Conservation (phyloP, 2,797 vertebrate species). For the Crax fasciolata region DNA sequence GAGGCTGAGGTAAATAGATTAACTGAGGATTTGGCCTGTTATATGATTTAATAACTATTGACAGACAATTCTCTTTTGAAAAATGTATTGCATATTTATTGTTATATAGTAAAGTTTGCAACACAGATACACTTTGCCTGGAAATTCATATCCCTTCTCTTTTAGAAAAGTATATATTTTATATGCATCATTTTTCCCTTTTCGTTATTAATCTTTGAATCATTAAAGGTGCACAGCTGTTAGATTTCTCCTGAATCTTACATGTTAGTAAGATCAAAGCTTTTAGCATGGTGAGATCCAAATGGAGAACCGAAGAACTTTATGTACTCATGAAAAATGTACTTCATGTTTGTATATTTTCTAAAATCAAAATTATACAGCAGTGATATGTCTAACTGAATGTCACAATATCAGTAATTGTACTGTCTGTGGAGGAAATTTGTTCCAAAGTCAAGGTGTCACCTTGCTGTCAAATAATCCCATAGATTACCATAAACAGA, state of each 20-base stretch:
- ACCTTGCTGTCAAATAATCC: constrained; percentile 84
- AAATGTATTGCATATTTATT: not conserved
- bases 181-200: not conserved
- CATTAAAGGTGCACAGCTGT: not conserved
- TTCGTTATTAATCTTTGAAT: not conserved
- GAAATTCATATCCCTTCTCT: not conserved
- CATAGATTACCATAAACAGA: constrained; percentile 79
- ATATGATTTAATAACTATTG: not conserved
- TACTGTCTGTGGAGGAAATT: constrained; percentile 77
- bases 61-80: not conserved
- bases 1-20: not conserved
- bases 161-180: not conserved
- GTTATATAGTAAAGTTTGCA: not conserved
- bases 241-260: not conserved
- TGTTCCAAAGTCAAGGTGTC: constrained; percentile 82
- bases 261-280: not conserved
- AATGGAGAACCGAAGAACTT: not conserved
- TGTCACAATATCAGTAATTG: constrained; percentile 74
- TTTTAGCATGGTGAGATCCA: constrained; percentile 18
- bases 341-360: constrained; percentile 49
- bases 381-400: constrained; percentile 65
- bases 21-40: not conserved
- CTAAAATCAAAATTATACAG: constrained; percentile 47
- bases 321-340: constrained; percentile 23
- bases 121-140: not conserved